These are phyloP conservation scores for Syndactyla subalaris DNA, from an alignment of 2,797 vertebrate genomes.

Conservation along the genomic window DNA sequence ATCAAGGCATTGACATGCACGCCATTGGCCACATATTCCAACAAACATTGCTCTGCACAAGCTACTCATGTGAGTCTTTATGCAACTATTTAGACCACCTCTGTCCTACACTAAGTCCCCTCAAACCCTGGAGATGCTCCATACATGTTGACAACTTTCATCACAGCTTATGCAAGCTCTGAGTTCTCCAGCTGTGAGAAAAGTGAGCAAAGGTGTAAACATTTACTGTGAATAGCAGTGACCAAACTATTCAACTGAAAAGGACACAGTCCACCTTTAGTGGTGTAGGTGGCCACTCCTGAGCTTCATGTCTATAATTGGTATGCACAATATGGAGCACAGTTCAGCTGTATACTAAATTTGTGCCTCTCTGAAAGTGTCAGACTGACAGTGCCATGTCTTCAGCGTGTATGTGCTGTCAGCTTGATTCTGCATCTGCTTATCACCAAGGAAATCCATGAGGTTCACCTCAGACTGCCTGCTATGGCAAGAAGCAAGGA, in stretches of 20 bases:
- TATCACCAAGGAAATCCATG: background rate
- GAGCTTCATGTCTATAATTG: background rate
- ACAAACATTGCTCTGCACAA: background rate
- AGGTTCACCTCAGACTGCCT: background rate
- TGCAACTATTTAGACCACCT: background rate
- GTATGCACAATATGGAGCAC: background rate
- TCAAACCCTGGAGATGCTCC: background rate
- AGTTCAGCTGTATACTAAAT: background rate
- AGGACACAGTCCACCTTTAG: background rate
- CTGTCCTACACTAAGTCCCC: background rate
- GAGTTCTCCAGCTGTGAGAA: background rate
- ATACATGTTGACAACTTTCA: background rate
- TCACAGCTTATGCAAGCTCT: background rate
- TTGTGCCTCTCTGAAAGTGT: background rate
- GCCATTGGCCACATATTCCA: background rate
- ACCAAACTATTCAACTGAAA: background rate
- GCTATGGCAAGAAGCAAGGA: background rate
- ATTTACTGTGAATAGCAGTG: background rate
- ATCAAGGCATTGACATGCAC: background rate
- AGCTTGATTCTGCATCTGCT: background rate
- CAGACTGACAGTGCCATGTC: rapidly evolving
- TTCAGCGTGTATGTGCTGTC: background rate
- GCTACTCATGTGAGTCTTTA: rapidly evolving
- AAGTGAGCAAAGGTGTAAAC: background rate
- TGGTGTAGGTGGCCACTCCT: background rate